Percentiles rank a stretch among this genome's conserved stretches.
Conservation (phyloP, 2,797 vertebrate species). For the Gobionotothen gibberifrons region DNA sequence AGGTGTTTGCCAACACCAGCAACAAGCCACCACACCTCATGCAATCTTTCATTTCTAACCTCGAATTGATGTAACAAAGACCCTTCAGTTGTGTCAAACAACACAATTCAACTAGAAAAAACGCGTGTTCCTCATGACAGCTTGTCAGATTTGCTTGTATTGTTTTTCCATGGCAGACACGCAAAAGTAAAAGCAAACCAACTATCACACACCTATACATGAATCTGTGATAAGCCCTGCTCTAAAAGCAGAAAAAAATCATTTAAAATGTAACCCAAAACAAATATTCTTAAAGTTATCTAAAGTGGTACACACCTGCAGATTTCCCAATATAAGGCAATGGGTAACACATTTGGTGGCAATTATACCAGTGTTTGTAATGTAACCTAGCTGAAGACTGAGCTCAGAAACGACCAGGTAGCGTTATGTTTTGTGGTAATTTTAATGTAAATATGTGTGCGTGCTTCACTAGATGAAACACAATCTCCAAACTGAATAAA, state of each 20-base stretch:
- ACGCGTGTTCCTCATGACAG: conserved; percentile 56
- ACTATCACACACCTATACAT: conserved; percentile 74
- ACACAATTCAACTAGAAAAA: conserved; percentile 68
- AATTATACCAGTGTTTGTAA: conserved; percentile 26
- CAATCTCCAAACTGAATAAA: conserved; percentile 52
- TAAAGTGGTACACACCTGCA: conserved; percentile 40
- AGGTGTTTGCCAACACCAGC: conserved; percentile 69
- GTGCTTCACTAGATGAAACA: conserved; percentile 65
- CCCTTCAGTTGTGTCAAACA: conserved; percentile 61
- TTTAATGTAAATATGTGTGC: conserved; percentile 66
- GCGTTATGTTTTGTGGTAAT: conserved; percentile 65
- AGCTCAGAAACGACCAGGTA: conserved; percentile 62
- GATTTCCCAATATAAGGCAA: conserved; percentile 25
- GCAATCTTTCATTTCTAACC: conserved; percentile 72
- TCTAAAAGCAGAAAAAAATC: conserved; percentile 61
- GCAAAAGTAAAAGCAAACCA: conserved; percentile 74
- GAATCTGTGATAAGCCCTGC: conserved; percentile 61
- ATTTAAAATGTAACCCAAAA: conserved; percentile 53
- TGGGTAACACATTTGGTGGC: conserved; percentile 23
- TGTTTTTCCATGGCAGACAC: conserved; percentile 67
- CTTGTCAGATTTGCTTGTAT: conserved; percentile 54
- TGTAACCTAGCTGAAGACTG: conserved; percentile 38
- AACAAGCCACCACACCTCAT: conserved; percentile 75
- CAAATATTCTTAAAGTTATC: conserved; percentile 47
- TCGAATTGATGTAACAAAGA: conserved; percentile 59